Conservation (phyloP, 2,888 invertebrate genomes). For the Brachycybe producta region DNA sequence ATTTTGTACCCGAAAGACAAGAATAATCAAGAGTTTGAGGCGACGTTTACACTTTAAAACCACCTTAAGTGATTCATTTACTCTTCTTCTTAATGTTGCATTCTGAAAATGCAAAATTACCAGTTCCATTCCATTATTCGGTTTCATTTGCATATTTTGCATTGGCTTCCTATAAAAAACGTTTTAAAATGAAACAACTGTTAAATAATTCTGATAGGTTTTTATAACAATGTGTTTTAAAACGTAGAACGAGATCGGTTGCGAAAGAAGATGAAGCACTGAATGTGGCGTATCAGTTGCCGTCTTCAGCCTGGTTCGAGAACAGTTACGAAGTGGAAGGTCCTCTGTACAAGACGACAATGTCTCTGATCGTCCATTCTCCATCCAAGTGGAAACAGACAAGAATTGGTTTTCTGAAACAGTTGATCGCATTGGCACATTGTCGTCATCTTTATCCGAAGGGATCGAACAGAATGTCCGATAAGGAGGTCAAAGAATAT, state of each 20-base stretch:
- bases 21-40: too few relatives aligned
- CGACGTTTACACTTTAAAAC: too few relatives aligned
- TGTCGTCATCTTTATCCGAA: conserved; percentile 52
- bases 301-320: conserved; percentile 47
- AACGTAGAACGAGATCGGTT: conserved; percentile 10
- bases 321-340: conserved; percentile 75
- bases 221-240: not conserved
- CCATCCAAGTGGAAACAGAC: conserved; percentile 61
- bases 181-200: too few relatives aligned
- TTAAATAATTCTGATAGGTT: not conserved
- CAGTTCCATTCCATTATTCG: too few relatives aligned
- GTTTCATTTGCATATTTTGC: too few relatives aligned
- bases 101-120: too few relatives aligned
- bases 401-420: conserved; percentile 56
- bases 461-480: conserved; percentile 36
- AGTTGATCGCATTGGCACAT: conserved; percentile 64
- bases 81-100: too few relatives aligned
- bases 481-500: conserved; percentile 44
- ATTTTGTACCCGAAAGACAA: too few relatives aligned
- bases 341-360: conserved; percentile 71
- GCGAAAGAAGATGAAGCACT: conserved; percentile 63
- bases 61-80: too few relatives aligned
- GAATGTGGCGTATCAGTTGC: conserved; percentile 53
- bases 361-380: conserved; percentile 65
- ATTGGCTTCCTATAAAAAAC: too few relatives aligned